phyloP scores from a whole-genome alignment of 2,113 vertebrate genomes.

The Xenus cinereus region DNA sequence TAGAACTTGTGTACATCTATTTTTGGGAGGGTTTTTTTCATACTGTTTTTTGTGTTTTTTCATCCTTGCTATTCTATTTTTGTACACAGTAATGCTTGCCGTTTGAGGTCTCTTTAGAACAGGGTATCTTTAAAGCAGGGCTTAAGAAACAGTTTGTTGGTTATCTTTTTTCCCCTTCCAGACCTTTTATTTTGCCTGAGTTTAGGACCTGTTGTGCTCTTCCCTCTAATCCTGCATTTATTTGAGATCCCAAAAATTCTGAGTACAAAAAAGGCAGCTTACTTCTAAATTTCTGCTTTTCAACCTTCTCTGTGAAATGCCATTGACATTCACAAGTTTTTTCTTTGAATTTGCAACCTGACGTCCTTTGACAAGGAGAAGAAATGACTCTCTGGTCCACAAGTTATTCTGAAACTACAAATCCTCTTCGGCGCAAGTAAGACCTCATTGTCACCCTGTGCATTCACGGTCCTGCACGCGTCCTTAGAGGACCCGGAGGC shows the following conservation, averaged over 20 bases:
- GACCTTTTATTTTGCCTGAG: not conserved
- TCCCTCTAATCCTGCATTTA: not conserved
- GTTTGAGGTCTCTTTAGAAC: constrained; percentile 68
- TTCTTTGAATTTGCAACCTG: not conserved
- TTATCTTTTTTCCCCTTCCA: not conserved
- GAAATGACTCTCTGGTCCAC: not conserved
- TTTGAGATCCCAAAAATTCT: constrained; percentile 12
- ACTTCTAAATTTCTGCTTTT: constrained; percentile 6
- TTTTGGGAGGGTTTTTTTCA: constrained; percentile 73
- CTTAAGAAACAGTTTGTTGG: constrained; percentile 38
- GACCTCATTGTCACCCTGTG: not conserved
- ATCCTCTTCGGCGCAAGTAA: not conserved
- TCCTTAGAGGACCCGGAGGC: not conserved
- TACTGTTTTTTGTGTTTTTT: constrained; percentile 67
- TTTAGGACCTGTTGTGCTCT: constrained; percentile 15
- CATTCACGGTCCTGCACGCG: not conserved
- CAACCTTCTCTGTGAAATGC: constrained; percentile 2
- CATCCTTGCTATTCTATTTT: constrained; percentile 74
- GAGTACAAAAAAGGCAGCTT: constrained; percentile 28
- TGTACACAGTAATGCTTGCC: constrained; percentile 65
- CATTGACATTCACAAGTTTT: not conserved
- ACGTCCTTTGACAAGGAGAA: not conserved
- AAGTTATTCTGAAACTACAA: not conserved
- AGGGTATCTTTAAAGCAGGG: constrained; percentile 71
- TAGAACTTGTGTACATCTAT: constrained; percentile 72